These are phyloP conservation scores for Nemapogon koenigi DNA, from an alignment of 2,888 invertebrate species.

Conservation along the genomic window DNA sequence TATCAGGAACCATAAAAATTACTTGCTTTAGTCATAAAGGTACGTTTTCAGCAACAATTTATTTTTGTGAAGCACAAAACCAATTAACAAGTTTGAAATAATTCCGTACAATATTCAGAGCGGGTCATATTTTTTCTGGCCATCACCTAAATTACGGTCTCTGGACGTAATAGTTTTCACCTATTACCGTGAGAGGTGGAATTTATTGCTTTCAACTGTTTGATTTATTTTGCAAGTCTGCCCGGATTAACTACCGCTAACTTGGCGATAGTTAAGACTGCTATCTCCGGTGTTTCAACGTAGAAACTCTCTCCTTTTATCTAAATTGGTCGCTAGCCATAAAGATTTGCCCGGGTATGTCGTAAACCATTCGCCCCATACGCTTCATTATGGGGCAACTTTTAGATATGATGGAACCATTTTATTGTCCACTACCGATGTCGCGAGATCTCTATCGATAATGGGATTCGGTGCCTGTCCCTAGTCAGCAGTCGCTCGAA, in stretches of 20 bases:
- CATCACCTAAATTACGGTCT: conserved; percentile 30
- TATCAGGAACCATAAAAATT: no score
- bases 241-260: conserved; percentile 63
- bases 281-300: conserved; percentile 62
- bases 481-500: neutral
- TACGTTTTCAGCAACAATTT: no score
- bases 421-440: conserved; percentile 59
- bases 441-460: conserved; percentile 61
- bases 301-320: conserved; percentile 64
- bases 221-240: conserved; percentile 57
- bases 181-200: conserved; percentile 54
- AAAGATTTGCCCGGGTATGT: conserved; percentile 61
- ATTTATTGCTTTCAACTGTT: conserved; percentile 58
- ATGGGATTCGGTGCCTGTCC: conserved; percentile 42
- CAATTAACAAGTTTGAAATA: no score
- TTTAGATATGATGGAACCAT: conserved; percentile 64
- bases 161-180: conserved; percentile 58
- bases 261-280: conserved; percentile 64
- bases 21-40: no score
- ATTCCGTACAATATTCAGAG: no score
- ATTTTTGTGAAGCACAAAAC: no score
- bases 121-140: conserved; percentile 41
- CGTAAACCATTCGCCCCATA: conserved; percentile 64
- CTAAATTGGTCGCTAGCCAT: conserved; percentile 65
- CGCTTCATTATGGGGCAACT: conserved; percentile 64